Percentiles rank a stretch among this genome's conserved stretches.
These are phyloP conservation scores for Daboia siamensis DNA, from an alignment of 2,113 vertebrate genomes.

Conservation along the genomic window DNA sequence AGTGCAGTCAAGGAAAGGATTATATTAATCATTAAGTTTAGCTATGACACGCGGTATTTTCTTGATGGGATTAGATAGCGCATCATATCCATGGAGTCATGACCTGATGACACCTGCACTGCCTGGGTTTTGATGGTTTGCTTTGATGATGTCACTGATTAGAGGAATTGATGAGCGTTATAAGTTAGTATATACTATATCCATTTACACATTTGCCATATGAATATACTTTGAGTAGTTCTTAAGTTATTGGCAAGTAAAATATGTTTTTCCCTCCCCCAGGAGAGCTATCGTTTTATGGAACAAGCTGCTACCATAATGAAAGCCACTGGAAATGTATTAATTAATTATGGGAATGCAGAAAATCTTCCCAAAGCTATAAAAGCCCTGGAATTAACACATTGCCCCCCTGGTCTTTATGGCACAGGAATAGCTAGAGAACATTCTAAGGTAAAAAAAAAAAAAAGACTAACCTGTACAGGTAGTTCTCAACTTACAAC, in stretches of 20 bases:
- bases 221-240: not conserved
- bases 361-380: constrained; percentile 62
- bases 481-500: not conserved
- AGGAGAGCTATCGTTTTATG: constrained; percentile 85
- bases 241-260: not conserved
- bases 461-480: not conserved
- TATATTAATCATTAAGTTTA: not conserved
- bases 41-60: not conserved
- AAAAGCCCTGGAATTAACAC: constrained; percentile 65
- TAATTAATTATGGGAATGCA: constrained; percentile 73
- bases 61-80: not conserved
- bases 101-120: not conserved
- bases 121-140: not conserved
- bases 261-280: constrained; percentile 31
- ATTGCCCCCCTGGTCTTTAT: constrained; percentile 62
- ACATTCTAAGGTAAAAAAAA: constrained; percentile 55
- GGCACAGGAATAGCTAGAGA: constrained; percentile 52
- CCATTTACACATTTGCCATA: not conserved
- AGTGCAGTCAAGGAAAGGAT: not conserved
- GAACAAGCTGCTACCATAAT: constrained; percentile 76
- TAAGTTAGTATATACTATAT: not conserved
- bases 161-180: not conserved
- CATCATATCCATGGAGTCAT: not conserved
- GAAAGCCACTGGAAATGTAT: constrained; percentile 75
- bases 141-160: not conserved